Percentiles rank a stretch among this genome's conserved stretches.
phyloP scores from a whole-genome alignment of 2,113 vertebrate genomes.

The Rhombomys opimus region DNA sequence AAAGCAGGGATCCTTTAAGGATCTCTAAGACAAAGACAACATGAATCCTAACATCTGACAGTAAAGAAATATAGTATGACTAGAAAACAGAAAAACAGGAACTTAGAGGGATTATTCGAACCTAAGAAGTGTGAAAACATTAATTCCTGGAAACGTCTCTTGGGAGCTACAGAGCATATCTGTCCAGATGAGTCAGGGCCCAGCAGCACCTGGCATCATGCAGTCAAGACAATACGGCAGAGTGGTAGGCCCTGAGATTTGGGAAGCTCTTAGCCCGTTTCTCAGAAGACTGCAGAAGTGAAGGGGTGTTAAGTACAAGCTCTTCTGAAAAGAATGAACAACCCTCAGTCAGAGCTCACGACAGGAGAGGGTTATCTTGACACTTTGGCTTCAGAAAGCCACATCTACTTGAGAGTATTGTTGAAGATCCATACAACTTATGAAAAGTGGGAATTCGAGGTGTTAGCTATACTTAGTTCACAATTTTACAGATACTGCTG shows the following conservation, averaged over 20 bases:
- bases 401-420: not conserved
- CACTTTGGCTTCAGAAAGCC: not conserved
- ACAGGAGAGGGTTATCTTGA: not conserved
- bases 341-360: not conserved
- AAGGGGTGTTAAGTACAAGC: rapidly evolving
- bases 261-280: not conserved
- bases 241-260: not conserved
- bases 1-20: not conserved
- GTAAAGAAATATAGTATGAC: not conserved
- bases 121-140: not conserved
- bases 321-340: not conserved
- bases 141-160: not conserved
- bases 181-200: not conserved
- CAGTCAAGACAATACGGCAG: not conserved
- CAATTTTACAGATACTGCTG: constrained; percentile 15
- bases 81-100: not conserved
- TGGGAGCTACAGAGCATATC: not conserved
- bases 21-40: not conserved
- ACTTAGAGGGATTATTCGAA: not conserved
- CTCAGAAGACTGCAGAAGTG: not conserved
- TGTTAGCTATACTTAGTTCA: constrained; percentile 31
- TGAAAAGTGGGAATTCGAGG: not conserved
- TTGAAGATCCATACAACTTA: constrained; percentile 20
- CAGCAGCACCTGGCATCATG: not conserved
- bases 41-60: not conserved